Evolutionary conservation across 2,113 vertebrate genomes (phyloP), one percentile per base, ranked within the genome.

Genomic region (Numenius arquata): DNA sequence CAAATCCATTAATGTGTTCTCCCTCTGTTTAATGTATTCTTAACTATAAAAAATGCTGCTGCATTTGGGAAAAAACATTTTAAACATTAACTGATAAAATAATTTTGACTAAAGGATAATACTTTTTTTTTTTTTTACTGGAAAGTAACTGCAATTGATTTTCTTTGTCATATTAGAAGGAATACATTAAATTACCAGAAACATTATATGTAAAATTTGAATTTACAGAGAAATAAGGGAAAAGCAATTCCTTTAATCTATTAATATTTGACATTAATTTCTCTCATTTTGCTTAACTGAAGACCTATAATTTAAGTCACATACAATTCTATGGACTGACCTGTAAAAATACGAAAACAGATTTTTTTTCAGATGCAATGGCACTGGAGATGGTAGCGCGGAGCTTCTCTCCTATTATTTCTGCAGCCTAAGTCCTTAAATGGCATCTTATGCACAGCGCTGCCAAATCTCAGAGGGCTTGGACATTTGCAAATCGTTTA

Each of bases 301-400:
- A 81, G 40, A 80, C 32, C 41, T n/a, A 0, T 80, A 11, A 76
- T 47, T 63, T 45, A 41, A 84, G 34, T 53, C 56, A 55, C 43
- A 76, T 22, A 25, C 6, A 27, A 8, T 59, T 82, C 29, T 12
- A 10, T 6, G 22, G 73, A 50, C 41, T 30, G 72, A 90, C 62
- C 62, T 73, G 34, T 52, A 17, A 58, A 89, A 83, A 38, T 15
- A 84, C 0, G 1, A 29, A 43, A 25, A 4, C 12, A 32, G 7
- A 5, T 29, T 66, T 83, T 63, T 83, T 59, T 65, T 34, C 50
- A 85, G 36, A 26, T 23, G 30, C 11, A 26, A 0, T 17, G 34
- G 85, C 66, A 19, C 3, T n/a, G 29, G 48, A 61, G 30, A n/a
- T 0, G 0, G 2, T 10, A 61, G 45, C 15, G 1, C 11, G 52